Evolutionary conservation across 2,113 vertebrate genomes (phyloP), one percentile per base, ranked within the genome.

Genomic region (Lanius collurio): DNA sequence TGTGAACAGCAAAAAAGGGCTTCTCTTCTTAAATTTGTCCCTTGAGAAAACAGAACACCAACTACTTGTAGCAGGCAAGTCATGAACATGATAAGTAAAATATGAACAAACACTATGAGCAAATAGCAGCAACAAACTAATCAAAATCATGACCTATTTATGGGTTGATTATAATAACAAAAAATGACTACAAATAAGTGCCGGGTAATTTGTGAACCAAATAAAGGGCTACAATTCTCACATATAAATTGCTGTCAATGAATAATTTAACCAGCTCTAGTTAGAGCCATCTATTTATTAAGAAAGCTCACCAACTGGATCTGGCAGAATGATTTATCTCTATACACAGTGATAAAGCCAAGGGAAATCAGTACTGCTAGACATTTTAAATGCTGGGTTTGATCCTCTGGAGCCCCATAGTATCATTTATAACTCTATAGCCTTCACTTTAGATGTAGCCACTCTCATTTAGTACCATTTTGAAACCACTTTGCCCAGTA

Each of bases 201-300:
- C 31, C 71, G 57, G 26, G 28, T 79, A 96, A 94, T 94, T 79
- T 94, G 74, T 83, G 79, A 90, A 74, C 24, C 59, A 93, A 96
- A 94, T 67, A 90, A 88, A 83, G n/a, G 55, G 23, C 44, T 53
- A 64, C 5, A 13, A 49, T 41, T 83, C 60, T 89, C 71, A 82
- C 26, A 39, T 19, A 74, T 46, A 89, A 90, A 88, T 63, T 70
- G 59, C 67, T 95, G 71, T 42, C 89, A 82, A 68, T 89, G n/a
- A 92, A 89, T 92, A 94, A 94, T 93, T 92, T 92, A 95, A 91
- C 13, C 46, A 82, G 69, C 31, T 78, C 39, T 67, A 80, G 71
- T 74, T 81, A 90, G 55, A 87, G 56, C 5, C 27, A 88, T 74
- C 59, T 56, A 89, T 68, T 96, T 87, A 77, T 47, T 60, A 86